Evolutionary conservation across 1,140 invertebrate species (phyloP), one percentile per base, ranked within the genome.

Genomic region (Leucophenga varia): DNA sequence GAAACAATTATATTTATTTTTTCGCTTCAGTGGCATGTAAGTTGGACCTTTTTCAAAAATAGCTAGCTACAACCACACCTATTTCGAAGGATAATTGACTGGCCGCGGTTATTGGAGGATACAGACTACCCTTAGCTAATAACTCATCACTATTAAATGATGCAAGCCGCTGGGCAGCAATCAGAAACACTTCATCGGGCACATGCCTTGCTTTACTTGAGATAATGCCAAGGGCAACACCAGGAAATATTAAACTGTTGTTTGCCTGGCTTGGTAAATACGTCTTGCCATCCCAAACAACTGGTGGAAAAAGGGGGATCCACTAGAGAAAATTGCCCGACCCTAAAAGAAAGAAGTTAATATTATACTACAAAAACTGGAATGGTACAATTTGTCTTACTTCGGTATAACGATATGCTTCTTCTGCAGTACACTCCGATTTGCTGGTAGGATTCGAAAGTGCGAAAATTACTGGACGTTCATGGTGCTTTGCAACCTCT

Each of bases 211-310:
- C 86, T 22, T 87, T 85, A 16, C 84, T 84, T 53, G 81, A 84
- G 43, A 97, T 86, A n/a, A 87, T 86, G 36, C 87, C 95, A 13
- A 97, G 78, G 4, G 90, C 93, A n/a, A 97, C 82, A 12, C 94
- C 95, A 10, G 95, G 95, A 82, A 97, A 97, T 55, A 95, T 94
- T 74, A 97, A 97, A 1, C 94, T 86, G 77, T 98, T 98, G 77
- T 98, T 98, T 46, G 93, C 93, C 77, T 98, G 95, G 1, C 94
- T 93, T 2, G 95, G 91, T 55, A 84, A 71, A 56, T 82, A 85
- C 2, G 84, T 86, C 58, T 90, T 86, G 0, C 90, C 91, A 38
- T 92, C 84, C 20, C 84, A 79, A 12, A 80, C 84, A 13, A 94
- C 89, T 0, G 90, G 86, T 18, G 84, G 82, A 76, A 97, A 97